Percentiles rank a stretch among this genome's conserved stretches.
Evolutionary conservation across 1,140 invertebrate genomes (phyloP).

Genomic region (Drosophila erecta): DNA sequence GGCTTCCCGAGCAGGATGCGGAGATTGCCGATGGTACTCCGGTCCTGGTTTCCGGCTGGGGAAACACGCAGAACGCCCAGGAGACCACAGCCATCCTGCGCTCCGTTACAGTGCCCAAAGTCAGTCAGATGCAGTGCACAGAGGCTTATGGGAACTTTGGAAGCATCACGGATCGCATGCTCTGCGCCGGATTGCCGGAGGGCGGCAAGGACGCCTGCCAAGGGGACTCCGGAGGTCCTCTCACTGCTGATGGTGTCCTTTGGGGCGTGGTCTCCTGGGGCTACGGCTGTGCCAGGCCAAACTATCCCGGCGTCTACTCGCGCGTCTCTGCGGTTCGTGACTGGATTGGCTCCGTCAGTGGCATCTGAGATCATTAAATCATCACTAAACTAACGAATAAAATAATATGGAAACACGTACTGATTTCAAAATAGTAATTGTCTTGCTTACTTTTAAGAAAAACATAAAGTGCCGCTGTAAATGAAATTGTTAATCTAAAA

Average conservation of each 20-base stretch:
- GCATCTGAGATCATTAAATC: slow-evolving; percentile 26
- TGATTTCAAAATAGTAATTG: too few species aligned
- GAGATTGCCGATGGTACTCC: slow-evolving; percentile 59
- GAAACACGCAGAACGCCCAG: slow-evolving; percentile 65
- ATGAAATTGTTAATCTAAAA: neutral
- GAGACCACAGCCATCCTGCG: slow-evolving; percentile 72
- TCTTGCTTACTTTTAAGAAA: neutral
- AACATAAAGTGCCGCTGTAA: neutral
- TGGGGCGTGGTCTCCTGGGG: slow-evolving; percentile 88
- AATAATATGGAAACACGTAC: neutral
- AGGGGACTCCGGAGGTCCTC: slow-evolving; percentile 86
- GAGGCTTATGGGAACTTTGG: slow-evolving; percentile 65
- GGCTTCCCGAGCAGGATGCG: slow-evolving; percentile 55
- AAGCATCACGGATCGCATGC: slow-evolving; percentile 87
- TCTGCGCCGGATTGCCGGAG: slow-evolving; percentile 89
- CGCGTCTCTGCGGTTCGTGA: slow-evolving; percentile 84
- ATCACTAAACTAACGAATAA: neutral
- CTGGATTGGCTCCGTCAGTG: slow-evolving; percentile 83
- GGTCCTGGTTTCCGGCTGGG: slow-evolving; percentile 85
- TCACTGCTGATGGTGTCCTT: slow-evolving; percentile 67
- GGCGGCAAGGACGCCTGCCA: slow-evolving; percentile 90
- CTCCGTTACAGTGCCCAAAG: slow-evolving; percentile 84
- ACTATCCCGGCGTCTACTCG: slow-evolving; percentile 86
- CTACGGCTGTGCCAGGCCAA: slow-evolving; percentile 85
- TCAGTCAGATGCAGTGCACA: slow-evolving; percentile 72